phyloP scores from a whole-genome alignment of 2,113 vertebrate genomes.

The Lepisosteus oculatus region DNA sequence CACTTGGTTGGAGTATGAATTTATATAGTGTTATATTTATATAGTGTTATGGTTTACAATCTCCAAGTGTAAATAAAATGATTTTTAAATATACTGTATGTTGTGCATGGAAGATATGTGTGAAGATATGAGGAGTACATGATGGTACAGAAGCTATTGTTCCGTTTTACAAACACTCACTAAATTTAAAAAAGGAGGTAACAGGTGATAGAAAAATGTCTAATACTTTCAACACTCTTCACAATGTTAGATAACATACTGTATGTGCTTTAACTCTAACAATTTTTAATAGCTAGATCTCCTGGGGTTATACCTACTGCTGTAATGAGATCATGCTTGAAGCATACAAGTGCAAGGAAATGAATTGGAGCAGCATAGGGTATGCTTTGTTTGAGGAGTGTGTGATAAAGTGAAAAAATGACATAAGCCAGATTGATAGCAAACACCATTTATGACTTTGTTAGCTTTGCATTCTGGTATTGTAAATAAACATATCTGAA shows the following conservation, averaged over 20 bases:
- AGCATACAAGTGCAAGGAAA: background rate
- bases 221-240: background rate
- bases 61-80: too few relatives aligned
- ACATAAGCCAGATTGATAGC: background rate
- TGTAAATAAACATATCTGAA: conserved; percentile 53
- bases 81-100: too few relatives aligned
- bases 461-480: conserved; percentile 58
- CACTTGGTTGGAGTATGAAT: too few relatives aligned
- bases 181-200: background rate
- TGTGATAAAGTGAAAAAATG: conserved; percentile 25
- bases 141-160: too few relatives aligned
- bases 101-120: too few relatives aligned
- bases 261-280: background rate
- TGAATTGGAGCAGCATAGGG: background rate
- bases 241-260: background rate
- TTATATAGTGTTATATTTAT: too few relatives aligned
- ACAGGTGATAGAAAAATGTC: background rate
- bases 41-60: too few relatives aligned
- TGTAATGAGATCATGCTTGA: background rate
- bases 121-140: too few relatives aligned
- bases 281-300: background rate
- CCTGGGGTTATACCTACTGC: conserved; percentile 4
- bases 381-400: conserved; percentile 62
- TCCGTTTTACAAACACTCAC: background rate
- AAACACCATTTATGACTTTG: conserved; percentile 31